Evolutionary conservation across 2,797 vertebrate species (phyloP).

Genomic region (Danio jaintianensis): DNA sequence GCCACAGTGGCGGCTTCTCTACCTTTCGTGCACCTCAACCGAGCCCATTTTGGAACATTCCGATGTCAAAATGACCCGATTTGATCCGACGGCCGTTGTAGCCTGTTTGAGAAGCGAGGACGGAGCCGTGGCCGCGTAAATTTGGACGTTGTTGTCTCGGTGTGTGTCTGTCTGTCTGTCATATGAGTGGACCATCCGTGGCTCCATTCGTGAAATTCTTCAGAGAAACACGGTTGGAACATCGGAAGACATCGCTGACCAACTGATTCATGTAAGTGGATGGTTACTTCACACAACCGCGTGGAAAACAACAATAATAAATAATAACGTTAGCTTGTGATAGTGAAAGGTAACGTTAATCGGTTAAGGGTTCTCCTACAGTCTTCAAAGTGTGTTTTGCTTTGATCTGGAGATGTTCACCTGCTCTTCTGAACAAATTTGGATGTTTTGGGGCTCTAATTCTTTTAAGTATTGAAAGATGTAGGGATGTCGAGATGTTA

Average conservation of each 20-base stretch:
- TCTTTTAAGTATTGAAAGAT: background rate
- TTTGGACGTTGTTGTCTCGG: slow-evolving; percentile 46
- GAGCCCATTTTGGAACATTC: slow-evolving; percentile 30
- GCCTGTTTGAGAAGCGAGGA: slow-evolving; percentile 47
- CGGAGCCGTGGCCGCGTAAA: slow-evolving; percentile 42
- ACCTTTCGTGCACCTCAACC: slow-evolving; percentile 37
- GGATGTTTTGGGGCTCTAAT: background rate
- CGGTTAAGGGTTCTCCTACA: slow-evolving; percentile 25
- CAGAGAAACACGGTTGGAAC: slow-evolving; percentile 65
- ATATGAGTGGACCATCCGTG: slow-evolving; percentile 61
- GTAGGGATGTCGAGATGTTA: background rate
- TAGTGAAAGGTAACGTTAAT: slow-evolving; percentile 28
- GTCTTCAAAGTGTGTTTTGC: slow-evolving; percentile 23
- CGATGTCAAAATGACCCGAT: slow-evolving; percentile 50
- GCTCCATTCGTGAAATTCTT: slow-evolving; percentile 55
- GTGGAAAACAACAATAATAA: background rate
- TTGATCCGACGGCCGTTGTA: slow-evolving; percentile 31
- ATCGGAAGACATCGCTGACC: slow-evolving; percentile 56
- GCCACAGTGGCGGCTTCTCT: slow-evolving; percentile 53
- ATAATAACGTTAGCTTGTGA: slow-evolving; percentile 28
- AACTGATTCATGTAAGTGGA: slow-evolving; percentile 66
- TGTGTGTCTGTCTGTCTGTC: slow-evolving; percentile 37
- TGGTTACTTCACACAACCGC: background rate
- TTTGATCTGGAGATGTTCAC: slow-evolving; percentile 26
- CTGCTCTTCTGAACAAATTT: slow-evolving; percentile 3